phyloP scores from a whole-genome alignment of 2,113 vertebrate species.

The Coptodon rendalli region DNA sequence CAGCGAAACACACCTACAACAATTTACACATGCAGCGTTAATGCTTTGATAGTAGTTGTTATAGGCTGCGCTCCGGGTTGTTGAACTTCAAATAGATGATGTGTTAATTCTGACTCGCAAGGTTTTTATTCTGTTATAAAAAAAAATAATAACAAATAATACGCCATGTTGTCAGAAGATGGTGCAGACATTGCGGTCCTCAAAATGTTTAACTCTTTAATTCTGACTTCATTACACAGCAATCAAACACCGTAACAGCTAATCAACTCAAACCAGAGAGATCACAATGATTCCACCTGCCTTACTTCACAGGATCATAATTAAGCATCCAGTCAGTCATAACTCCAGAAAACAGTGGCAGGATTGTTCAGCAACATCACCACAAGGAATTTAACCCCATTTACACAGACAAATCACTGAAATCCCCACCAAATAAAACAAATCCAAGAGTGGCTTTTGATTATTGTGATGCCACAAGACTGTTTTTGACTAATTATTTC shows the following conservation, averaged over 20 bases:
- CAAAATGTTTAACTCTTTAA: background rate
- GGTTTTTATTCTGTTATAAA: background rate
- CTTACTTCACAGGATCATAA: slow-evolving; percentile 19
- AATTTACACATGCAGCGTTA: background rate
- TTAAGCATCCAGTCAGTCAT: slow-evolving; percentile 7
- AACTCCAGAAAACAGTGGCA: background rate
- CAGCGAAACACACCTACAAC: background rate
- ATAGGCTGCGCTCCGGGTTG: background rate
- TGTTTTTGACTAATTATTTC: slow-evolving; percentile 9
- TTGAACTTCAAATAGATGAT: background rate
- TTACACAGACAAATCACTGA: background rate
- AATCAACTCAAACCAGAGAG: slow-evolving; percentile 10
- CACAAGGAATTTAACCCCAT: slow-evolving; percentile 20
- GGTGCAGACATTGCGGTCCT: background rate
- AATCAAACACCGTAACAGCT: background rate
- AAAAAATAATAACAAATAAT: rapidly evolving
- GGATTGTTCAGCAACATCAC: slow-evolving; percentile 31
- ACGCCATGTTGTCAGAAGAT: background rate
- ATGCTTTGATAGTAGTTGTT: background rate
- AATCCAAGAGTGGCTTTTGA: slow-evolving; percentile 5
- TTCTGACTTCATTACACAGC: background rate
- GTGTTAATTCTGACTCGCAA: background rate
- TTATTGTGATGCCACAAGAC: slow-evolving; percentile 13
- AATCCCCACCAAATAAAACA: slow-evolving; percentile 34
- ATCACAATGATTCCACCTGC: slow-evolving; percentile 1